Conservation (phyloP, 2,113 vertebrate species). For the Suncus etruscus region DNA sequence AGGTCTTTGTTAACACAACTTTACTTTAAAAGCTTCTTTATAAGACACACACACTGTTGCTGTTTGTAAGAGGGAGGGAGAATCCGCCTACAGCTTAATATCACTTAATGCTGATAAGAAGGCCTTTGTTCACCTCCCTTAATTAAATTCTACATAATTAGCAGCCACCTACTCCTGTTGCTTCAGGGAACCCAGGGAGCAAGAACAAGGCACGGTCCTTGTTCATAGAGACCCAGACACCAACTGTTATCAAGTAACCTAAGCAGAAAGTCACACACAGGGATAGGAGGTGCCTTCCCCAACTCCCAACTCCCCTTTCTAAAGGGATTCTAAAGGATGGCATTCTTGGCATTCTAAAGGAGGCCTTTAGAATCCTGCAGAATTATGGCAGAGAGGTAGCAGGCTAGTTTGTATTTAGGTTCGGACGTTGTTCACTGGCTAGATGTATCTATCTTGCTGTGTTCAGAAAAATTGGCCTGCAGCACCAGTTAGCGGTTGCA, state of each 20-base stretch:
- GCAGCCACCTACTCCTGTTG: conserved; percentile 58
- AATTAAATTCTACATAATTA: conserved; percentile 75
- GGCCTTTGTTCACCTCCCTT: conserved; percentile 65
- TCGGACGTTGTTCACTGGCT: too few relatives aligned
- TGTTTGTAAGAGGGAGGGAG: conserved; percentile 56
- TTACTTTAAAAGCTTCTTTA: conserved; percentile 75
- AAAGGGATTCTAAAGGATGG: neutral
- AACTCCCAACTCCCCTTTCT: neutral
- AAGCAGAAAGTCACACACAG: conserved; percentile 58
- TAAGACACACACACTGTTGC: conserved; percentile 66
- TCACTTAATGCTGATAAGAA: conserved; percentile 70
- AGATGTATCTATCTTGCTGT: neutral
- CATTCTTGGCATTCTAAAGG: too few relatives aligned
- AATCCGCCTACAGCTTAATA: conserved; percentile 68
- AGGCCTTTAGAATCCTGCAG: too few relatives aligned
- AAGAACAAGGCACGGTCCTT: conserved; percentile 24
- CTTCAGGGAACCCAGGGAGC: conserved; percentile 52
- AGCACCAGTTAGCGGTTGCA: neutral
- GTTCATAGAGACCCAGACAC: conserved; percentile 38
- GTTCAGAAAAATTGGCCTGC: neutral
- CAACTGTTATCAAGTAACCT: conserved; percentile 42
- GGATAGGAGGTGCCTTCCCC: neutral
- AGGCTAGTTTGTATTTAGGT: too few relatives aligned
- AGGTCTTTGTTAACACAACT: conserved; percentile 69
- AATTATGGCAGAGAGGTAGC: too few relatives aligned